Evolutionary conservation across 2,113 vertebrate species (phyloP).

Genomic region (Campylomormyrus numenius): DNA sequence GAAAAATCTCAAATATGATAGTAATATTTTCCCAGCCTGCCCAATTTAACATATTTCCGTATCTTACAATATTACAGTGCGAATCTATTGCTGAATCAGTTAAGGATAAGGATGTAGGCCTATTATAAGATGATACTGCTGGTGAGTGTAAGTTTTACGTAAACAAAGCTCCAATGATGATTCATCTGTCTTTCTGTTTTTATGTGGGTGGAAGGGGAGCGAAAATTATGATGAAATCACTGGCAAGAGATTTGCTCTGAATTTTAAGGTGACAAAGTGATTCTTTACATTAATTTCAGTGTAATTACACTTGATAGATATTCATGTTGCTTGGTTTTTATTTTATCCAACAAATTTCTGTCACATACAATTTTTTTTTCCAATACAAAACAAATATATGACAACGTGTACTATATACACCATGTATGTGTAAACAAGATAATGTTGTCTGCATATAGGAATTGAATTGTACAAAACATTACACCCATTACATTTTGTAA

Average conservation of each 20-base stretch:
- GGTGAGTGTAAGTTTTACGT: not conserved
- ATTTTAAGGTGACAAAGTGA: not conserved
- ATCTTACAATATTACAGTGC: not conserved
- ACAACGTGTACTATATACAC: not conserved
- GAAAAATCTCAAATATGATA: not conserved
- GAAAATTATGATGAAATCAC: not conserved
- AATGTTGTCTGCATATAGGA: not conserved
- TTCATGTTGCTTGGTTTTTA: not conserved
- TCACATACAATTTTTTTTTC: not conserved
- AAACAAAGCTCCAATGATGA: not conserved
- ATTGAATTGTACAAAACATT: not conserved
- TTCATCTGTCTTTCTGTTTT: not conserved
- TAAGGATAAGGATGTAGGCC: not conserved
- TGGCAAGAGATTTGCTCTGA: not conserved
- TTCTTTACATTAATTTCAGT: not conserved
- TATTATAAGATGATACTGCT: not conserved
- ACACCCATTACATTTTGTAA: not conserved
- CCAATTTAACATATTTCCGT: not conserved
- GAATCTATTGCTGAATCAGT: not conserved
- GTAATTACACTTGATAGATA: not conserved
- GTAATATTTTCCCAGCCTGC: not conserved
- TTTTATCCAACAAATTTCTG: not conserved
- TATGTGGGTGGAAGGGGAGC: not conserved
- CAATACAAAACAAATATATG: not conserved
- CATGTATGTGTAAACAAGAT: not conserved